phyloP scores from a whole-genome alignment of 2,888 invertebrate species.

The Ypsolopha scabrella region DNA sequence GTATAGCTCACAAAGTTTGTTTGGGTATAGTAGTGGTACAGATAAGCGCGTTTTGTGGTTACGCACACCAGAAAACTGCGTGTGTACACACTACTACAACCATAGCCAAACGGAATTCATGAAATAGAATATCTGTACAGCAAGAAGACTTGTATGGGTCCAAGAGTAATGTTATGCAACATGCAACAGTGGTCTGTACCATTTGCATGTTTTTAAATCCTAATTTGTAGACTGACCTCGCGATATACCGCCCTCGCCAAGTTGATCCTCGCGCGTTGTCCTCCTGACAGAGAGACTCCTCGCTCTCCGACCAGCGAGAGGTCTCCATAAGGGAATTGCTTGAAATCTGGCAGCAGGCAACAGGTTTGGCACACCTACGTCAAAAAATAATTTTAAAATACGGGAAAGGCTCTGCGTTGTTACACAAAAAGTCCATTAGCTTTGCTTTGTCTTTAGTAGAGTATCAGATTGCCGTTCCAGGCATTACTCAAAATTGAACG shows the following conservation, averaged over 20 bases:
- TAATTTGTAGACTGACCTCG: slow-evolving; percentile 26
- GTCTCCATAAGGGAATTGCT: slow-evolving; percentile 75
- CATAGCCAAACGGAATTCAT: too few species aligned
- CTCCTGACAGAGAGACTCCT: slow-evolving; percentile 78
- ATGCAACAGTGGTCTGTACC: too few species aligned
- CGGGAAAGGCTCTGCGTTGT: background rate
- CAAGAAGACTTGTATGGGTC: background rate
- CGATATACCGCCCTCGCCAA: slow-evolving; percentile 68
- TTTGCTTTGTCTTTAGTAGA: too few species aligned
- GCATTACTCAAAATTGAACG: too few species aligned
- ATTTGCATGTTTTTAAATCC: background rate
- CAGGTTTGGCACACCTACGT: slow-evolving; percentile 58
- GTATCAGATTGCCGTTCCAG: too few species aligned
- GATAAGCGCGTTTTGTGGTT: too few species aligned
- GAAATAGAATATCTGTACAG: background rate
- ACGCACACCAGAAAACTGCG: too few species aligned
- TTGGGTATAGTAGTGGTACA: background rate
- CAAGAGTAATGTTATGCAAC: too few species aligned
- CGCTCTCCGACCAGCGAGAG: slow-evolving; percentile 78
- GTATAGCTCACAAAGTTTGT: background rate
- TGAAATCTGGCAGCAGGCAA: slow-evolving; percentile 63
- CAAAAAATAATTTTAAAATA: background rate
- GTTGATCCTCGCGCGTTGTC: slow-evolving; percentile 79
- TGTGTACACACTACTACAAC: too few species aligned
- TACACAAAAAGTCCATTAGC: background rate